phyloP scores from a whole-genome alignment of 2,797 vertebrate genomes.

The Gymnocypris eckloni region DNA sequence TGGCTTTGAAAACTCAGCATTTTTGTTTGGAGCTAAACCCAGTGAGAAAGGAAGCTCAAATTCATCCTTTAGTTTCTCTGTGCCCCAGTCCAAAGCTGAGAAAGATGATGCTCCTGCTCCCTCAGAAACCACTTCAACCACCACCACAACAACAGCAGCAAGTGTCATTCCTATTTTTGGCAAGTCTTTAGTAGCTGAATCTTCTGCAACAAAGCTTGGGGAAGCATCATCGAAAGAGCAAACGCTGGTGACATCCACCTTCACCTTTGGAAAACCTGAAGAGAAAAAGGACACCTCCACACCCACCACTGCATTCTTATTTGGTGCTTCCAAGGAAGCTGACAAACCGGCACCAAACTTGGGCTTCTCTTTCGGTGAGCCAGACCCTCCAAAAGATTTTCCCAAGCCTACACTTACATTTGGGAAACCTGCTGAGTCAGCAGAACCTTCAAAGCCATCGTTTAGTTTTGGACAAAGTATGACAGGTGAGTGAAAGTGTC shows the following conservation, averaged over 20 bases:
- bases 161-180: slow-evolving; percentile 67
- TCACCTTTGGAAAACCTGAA: slow-evolving; percentile 84
- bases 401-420: slow-evolving; percentile 69
- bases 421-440: slow-evolving; percentile 74
- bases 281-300: slow-evolving; percentile 80
- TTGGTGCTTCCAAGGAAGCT: slow-evolving; percentile 80
- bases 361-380: slow-evolving; percentile 84
- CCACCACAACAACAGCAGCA: slow-evolving; percentile 44
- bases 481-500: slow-evolving; percentile 73
- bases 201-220: slow-evolving; percentile 18
- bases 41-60: slow-evolving; percentile 75
- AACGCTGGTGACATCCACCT: slow-evolving; percentile 69
- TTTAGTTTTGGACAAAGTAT: slow-evolving; percentile 84
- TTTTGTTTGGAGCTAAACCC: slow-evolving; percentile 82
- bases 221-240: slow-evolving; percentile 72
- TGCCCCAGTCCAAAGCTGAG: slow-evolving; percentile 67
- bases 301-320: slow-evolving; percentile 72
- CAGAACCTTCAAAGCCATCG: slow-evolving; percentile 72
- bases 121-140: slow-evolving; percentile 12
- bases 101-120: slow-evolving; percentile 59
- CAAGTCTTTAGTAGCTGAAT: slow-evolving; percentile 57
- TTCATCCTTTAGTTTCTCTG: slow-evolving; percentile 68
- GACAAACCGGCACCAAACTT: slow-evolving; percentile 71
- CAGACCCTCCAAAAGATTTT: slow-evolving; percentile 80
- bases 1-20: slow-evolving; percentile 78